A percentile compares a stretch with the other conserved stretches of the same genome.
Conservation (phyloP, 2,797 vertebrate species). For the Bucorvus abyssinicus region DNA sequence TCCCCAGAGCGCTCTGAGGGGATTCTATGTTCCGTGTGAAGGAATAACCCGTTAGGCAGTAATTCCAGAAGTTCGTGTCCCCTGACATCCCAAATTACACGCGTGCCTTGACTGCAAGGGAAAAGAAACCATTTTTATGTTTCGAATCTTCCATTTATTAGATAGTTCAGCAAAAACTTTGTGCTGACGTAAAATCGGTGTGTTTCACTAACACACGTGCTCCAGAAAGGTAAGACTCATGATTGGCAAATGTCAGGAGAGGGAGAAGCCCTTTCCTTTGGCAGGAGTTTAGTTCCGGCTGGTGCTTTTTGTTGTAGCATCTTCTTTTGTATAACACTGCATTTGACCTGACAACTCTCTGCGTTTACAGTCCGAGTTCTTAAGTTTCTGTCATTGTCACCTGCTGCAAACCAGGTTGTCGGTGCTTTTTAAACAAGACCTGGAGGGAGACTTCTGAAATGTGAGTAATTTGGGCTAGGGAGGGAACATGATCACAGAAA, state of each 20-base stretch:
- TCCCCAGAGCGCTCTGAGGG: too few relatives aligned
- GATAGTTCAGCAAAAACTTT: background rate
- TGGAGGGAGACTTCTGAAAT: background rate
- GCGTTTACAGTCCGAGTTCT: fast-evolving
- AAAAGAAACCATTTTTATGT: background rate
- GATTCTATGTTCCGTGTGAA: too few relatives aligned
- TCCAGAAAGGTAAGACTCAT: fast-evolving
- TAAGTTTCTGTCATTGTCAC: background rate
- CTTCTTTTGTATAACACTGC: fast-evolving
- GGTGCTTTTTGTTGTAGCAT: background rate
- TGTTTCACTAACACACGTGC: background rate
- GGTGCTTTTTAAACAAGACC: background rate
- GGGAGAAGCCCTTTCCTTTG: background rate
- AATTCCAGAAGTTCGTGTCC: too few relatives aligned
- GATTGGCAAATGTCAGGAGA: background rate
- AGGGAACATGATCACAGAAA: fast-evolving
- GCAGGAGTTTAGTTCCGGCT: background rate
- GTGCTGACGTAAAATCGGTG: background rate
- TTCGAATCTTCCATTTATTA: background rate
- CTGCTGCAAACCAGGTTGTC: background rate
- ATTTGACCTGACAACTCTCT: background rate
- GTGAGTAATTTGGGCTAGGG: background rate
- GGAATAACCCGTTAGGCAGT: too few relatives aligned
- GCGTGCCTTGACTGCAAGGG: fast-evolving
- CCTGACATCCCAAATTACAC: too few relatives aligned